phyloP scores from a whole-genome alignment of 2,113 vertebrate species.

The Chascanopsetta lugubris region DNA sequence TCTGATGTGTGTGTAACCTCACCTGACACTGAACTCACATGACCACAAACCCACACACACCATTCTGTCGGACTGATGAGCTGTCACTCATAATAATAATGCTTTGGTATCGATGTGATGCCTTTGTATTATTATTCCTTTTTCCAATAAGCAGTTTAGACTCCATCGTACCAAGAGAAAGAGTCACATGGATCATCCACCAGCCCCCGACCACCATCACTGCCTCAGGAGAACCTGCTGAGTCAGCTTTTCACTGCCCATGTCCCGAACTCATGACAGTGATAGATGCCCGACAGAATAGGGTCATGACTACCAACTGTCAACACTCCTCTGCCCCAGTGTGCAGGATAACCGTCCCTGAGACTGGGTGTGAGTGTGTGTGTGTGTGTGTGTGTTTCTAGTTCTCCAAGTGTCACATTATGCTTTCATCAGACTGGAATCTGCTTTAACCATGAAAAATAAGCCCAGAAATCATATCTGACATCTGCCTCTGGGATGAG shows the following conservation, averaged over 20 bases:
- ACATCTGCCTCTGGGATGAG: conserved; percentile 58
- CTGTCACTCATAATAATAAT: too few relatives aligned
- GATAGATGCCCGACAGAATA: conserved; percentile 3
- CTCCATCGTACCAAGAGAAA: not conserved
- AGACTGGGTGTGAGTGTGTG: conserved; percentile 1
- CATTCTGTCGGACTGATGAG: not conserved
- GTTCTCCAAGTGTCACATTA: conserved; percentile 33
- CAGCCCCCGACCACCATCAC: not conserved
- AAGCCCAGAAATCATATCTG: conserved; percentile 44
- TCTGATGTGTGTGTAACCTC: conserved; percentile 3
- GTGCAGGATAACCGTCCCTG: conserved; percentile 10
- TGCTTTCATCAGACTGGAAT: conserved; percentile 39
- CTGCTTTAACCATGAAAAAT: conserved; percentile 42
- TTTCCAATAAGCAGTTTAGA: too few relatives aligned
- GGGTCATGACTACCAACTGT: conserved; percentile 8
- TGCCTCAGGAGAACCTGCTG: conserved; percentile 8
- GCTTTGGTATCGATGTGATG: too few relatives aligned
- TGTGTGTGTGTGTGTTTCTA: conserved; percentile 13
- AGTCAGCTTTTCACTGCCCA: conserved; percentile 11
- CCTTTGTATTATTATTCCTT: too few relatives aligned
- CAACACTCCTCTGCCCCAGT: conserved; percentile 25
- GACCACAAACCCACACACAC: conserved; percentile 21
- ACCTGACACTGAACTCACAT: conserved; percentile 6
- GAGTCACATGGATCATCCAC: not conserved
- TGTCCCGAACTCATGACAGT: conserved; percentile 13